These are phyloP conservation scores for Didymodactylos carnosus DNA, from an alignment of 2,888 invertebrate species.

Conservation along the genomic window DNA sequence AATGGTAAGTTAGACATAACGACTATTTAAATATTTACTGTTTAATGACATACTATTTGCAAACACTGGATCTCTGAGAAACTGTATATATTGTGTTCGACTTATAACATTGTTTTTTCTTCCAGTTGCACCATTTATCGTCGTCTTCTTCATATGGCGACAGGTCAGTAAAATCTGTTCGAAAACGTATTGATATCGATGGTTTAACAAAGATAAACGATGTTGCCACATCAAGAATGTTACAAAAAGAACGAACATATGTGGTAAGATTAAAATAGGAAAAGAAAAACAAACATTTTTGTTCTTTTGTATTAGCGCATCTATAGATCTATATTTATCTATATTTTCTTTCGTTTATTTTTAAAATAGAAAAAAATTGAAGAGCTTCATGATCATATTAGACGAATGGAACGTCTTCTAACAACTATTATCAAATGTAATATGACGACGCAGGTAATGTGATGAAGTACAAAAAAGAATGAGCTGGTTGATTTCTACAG, in stretches of 20 bases:
- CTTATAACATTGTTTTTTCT: background rate
- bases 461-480: no score
- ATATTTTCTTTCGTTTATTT: no score
- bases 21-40: background rate
- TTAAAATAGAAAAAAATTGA: background rate
- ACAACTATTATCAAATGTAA: background rate
- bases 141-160: no score
- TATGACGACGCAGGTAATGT: no score
- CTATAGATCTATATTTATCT: no score
- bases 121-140: background rate
- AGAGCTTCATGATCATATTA: background rate
- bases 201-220: conserved; percentile 5
- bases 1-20: background rate
- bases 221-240: background rate
- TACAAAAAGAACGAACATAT: background rate
- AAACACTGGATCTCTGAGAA: no score
- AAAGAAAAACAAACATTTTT: no score
- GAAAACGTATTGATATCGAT: conserved; percentile 2
- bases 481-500: no score
- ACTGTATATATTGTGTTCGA: no score
- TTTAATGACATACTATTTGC: no score
- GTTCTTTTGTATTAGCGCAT: no score
- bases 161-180: background rate
- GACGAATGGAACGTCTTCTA: background rate
- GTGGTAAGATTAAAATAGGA: no score